Conservation (phyloP, 2,113 vertebrate species). For the Psophia crepitans region DNA sequence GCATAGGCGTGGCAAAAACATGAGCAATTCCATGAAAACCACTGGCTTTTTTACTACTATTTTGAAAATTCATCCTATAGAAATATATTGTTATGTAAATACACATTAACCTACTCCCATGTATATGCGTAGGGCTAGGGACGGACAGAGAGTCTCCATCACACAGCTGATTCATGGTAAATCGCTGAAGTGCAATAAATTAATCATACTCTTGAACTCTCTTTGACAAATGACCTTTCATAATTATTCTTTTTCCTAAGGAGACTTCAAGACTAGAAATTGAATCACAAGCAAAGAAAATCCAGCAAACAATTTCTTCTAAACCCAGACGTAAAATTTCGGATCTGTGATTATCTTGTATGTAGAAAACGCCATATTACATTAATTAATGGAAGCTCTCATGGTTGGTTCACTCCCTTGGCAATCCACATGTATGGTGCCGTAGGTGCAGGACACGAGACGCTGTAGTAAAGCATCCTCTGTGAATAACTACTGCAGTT, state of each 20-base stretch:
- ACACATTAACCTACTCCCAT: neutral
- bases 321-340: neutral
- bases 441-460: neutral
- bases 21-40: neutral
- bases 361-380: neutral
- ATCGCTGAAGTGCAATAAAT: slow-evolving; percentile 16
- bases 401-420: neutral
- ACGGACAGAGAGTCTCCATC: neutral
- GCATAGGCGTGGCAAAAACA: neutral
- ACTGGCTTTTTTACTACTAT: neutral
- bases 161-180: neutral
- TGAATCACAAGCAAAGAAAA: neutral
- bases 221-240: neutral
- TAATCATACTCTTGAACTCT: slow-evolving; percentile 11
- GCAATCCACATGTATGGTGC: neutral
- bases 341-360: neutral
- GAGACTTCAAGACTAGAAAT: neutral
- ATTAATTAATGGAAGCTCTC: neutral
- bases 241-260: slow-evolving; percentile 9
- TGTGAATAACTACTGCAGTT: neutral
- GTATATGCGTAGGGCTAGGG: neutral
- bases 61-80: neutral
- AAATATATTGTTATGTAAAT: neutral
- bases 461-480: neutral
- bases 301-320: neutral